A percentile compares a stretch with the other conserved stretches of the same genome.
These are phyloP conservation scores for Pseudochromis fuscus DNA, from an alignment of 2,797 vertebrate species.

Conservation along the genomic window DNA sequence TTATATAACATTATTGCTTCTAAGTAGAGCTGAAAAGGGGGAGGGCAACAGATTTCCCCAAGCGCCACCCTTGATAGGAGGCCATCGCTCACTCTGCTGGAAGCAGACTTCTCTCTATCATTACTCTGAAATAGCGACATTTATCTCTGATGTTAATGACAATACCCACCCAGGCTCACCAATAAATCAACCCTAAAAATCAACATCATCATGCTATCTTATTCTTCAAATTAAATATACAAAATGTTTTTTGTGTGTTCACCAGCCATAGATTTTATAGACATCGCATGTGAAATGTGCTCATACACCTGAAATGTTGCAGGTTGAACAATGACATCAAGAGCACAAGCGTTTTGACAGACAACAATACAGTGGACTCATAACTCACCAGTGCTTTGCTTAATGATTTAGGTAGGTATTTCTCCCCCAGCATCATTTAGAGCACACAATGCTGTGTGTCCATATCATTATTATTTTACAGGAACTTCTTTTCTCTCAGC, in stretches of 20 bases:
- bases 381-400: no score
- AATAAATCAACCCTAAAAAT: background rate
- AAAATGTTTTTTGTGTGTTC: background rate
- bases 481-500: background rate
- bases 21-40: constrained; percentile 67
- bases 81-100: constrained; percentile 25
- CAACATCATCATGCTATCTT: background rate
- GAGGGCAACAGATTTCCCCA: constrained; percentile 65
- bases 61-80: constrained; percentile 61
- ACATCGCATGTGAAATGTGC: no score
- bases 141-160: background rate
- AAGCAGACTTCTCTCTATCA: background rate
- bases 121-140: constrained; percentile 13
- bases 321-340: background rate
- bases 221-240: background rate
- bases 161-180: background rate
- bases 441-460: background rate
- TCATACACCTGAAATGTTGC: background rate
- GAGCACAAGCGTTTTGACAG: no score
- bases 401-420: no score
- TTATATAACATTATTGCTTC: constrained; percentile 80
- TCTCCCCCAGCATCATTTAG: background rate
- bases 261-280: no score
- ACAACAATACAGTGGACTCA: no score
- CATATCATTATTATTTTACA: background rate